Evolutionary conservation across 2,888 invertebrate genomes (phyloP).

Genomic region (Agelastica alni): DNA sequence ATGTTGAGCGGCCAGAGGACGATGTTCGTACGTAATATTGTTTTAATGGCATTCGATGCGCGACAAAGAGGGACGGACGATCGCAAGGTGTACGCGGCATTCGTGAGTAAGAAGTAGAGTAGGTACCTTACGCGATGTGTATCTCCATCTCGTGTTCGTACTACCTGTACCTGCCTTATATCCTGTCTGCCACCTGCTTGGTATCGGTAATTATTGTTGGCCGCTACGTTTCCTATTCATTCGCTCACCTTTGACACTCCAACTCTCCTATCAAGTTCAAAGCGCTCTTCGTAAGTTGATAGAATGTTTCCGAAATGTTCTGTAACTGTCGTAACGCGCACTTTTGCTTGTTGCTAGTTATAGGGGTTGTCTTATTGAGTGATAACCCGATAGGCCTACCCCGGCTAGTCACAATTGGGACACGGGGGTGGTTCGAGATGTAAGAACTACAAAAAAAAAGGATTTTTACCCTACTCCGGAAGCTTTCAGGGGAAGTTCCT

Average conservation of each 20-base stretch:
- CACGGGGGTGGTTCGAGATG: too few species aligned
- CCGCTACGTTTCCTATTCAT: constrained; percentile 2
- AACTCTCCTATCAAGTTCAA: too few species aligned
- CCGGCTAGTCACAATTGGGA: too few species aligned
- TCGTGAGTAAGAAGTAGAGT: constrained; percentile 26
- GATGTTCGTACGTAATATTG: background rate
- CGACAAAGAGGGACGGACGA: constrained; percentile 2
- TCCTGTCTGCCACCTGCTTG: constrained; percentile 37
- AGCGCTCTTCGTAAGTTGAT: too few species aligned
- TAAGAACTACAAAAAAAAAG: too few species aligned
- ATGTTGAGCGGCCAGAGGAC: constrained; percentile 12
- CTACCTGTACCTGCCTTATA: constrained; percentile 36
- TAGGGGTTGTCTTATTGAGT: too few species aligned
- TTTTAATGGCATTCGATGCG: background rate
- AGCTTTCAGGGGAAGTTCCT: too few species aligned
- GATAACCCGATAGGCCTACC: too few species aligned
- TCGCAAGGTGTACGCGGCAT: constrained; percentile 33
- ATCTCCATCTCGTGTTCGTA: constrained; percentile 10
- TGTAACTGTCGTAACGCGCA: too few species aligned
- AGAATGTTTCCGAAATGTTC: too few species aligned
- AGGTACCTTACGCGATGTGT: background rate
- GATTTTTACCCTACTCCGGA: too few species aligned
- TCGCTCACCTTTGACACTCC: constrained; percentile 18
- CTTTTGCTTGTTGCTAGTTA: too few species aligned
- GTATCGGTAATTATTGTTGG: constrained; percentile 26